A percentile compares a stretch with the other conserved stretches of the same genome.
Evolutionary conservation across 1,140 invertebrate species (phyloP).

Genomic region (Leguminivora glycinivorella): DNA sequence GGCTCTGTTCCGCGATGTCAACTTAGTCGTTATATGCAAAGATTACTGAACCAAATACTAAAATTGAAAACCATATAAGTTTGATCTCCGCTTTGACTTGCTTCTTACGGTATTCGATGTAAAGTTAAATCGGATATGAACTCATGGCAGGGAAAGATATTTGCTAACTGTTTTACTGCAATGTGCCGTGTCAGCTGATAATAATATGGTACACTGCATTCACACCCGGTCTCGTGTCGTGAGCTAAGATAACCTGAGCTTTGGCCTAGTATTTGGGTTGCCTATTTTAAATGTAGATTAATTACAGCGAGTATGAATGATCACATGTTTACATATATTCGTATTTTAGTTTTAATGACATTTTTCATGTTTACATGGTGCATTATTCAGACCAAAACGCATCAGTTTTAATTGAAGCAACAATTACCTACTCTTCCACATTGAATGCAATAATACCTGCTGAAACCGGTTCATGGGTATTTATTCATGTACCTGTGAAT

Average conservation of each 20-base stretch:
- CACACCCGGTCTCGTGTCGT: conserved; percentile 1
- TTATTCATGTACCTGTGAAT: too few species aligned
- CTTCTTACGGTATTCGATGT: neutral
- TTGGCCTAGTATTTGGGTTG: neutral
- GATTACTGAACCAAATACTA: neutral
- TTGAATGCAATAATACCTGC: too few species aligned
- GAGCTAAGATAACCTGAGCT: neutral
- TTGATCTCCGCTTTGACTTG: neutral
- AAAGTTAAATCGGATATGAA: neutral
- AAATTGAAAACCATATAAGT: neutral
- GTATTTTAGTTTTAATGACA: too few species aligned
- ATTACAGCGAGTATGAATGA: too few species aligned
- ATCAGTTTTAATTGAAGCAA: too few species aligned
- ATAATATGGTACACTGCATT: neutral
- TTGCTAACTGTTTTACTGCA: neutral
- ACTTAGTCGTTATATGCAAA: neutral
- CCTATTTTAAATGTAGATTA: neutral
- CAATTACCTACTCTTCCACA: too few species aligned
- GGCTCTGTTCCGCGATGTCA: neutral
- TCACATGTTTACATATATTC: too few species aligned
- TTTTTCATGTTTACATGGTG: too few species aligned
- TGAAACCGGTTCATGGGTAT: too few species aligned
- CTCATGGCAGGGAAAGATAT: neutral
- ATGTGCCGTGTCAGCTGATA: neutral
- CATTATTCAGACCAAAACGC: too few species aligned